A percentile compares a stretch with the other conserved stretches of the same genome.
phyloP scores from a whole-genome alignment of 2,113 vertebrate species.

The Calidris pugnax region DNA sequence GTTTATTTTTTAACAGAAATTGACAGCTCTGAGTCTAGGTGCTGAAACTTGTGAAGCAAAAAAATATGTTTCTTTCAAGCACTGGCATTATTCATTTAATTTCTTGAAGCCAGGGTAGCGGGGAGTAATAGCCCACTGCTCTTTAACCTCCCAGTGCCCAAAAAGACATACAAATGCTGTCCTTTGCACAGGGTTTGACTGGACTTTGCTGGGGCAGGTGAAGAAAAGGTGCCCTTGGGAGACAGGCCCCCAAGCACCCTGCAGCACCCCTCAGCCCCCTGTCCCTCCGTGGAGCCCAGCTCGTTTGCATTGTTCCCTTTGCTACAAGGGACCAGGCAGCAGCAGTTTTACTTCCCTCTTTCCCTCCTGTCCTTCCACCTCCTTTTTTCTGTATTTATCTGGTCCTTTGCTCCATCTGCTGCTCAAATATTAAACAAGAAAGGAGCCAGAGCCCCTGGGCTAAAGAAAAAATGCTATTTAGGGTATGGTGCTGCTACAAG shows the following conservation, averaged over 20 bases:
- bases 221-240: background rate
- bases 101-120: background rate
- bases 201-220: background rate
- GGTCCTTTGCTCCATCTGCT: conserved; percentile 60
- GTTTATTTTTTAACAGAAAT: background rate
- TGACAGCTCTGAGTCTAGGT: background rate
- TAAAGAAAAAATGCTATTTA: background rate
- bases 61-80: background rate
- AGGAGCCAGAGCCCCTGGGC: background rate
- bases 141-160: background rate
- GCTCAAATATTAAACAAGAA: background rate
- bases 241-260: rapidly evolving
- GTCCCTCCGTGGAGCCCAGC: rapidly evolving
- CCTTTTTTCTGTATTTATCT: background rate
- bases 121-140: background rate
- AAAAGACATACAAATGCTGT: background rate
- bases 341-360: background rate
- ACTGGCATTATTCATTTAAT: background rate
- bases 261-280: background rate
- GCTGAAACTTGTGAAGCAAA: background rate
- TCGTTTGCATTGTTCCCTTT: background rate
- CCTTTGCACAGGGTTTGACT: rapidly evolving
- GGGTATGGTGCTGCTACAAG: background rate
- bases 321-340: rapidly evolving
- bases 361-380: background rate